phyloP scores from a whole-genome alignment of 1,140 invertebrate genomes.

The Drosophila yakuba region DNA sequence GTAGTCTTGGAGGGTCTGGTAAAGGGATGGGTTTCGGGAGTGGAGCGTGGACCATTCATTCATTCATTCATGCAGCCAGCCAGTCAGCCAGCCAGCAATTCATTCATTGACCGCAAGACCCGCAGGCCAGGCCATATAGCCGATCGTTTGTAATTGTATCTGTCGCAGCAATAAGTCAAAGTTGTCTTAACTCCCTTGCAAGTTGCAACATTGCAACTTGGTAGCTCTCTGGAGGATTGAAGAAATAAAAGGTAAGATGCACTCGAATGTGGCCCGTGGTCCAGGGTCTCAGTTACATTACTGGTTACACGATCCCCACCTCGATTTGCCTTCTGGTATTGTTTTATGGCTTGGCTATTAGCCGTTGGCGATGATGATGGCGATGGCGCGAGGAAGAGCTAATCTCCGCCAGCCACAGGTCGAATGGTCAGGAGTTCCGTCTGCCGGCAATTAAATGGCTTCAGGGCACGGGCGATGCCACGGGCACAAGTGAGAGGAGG shows the following conservation, averaged over 20 bases:
- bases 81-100: slow-evolving; percentile 36
- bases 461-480: slow-evolving; percentile 39
- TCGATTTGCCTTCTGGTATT: slow-evolving; percentile 51
- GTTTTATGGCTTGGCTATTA: slow-evolving; percentile 80
- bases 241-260: neutral
- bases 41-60: slow-evolving; percentile 30
- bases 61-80: slow-evolving; percentile 46
- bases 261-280: slow-evolving; percentile 36
- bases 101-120: slow-evolving; percentile 72
- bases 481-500: slow-evolving; percentile 14
- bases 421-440: slow-evolving; percentile 31
- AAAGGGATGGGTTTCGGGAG: neutral
- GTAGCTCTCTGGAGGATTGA: slow-evolving; percentile 1
- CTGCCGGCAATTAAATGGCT: slow-evolving; percentile 70
- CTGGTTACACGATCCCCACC: slow-evolving; percentile 45
- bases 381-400: slow-evolving; percentile 11
- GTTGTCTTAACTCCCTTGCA: slow-evolving; percentile 49
- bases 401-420: slow-evolving; percentile 47
- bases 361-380: slow-evolving; percentile 6
- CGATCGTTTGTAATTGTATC: slow-evolving; percentile 80
- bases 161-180: slow-evolving; percentile 79
- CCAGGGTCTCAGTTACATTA: slow-evolving; percentile 41
- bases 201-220: slow-evolving; percentile 9
- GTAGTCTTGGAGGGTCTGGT: neutral
- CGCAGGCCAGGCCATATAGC: slow-evolving; percentile 17